Conservation (phyloP, 2,113 vertebrate genomes). For the Cochlearius cochlearius region DNA sequence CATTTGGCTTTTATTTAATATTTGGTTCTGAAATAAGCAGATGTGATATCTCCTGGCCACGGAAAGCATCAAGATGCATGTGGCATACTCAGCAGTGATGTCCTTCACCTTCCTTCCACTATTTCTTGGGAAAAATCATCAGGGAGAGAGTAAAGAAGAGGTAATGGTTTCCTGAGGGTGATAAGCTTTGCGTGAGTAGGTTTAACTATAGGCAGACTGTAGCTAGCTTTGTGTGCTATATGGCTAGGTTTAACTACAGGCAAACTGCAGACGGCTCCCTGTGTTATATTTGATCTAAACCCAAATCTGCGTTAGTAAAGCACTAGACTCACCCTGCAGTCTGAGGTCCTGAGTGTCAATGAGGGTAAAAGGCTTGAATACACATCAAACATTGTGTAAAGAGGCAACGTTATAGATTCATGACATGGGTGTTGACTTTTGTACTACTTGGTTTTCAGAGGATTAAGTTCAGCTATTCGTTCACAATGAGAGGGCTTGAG, state of each 20-base stretch:
- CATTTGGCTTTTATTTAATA: neutral
- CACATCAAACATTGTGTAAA: neutral
- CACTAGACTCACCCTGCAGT: neutral
- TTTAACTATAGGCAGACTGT: neutral
- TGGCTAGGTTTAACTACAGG: neutral
- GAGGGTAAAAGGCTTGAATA: constrained; percentile 11
- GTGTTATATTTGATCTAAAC: neutral
- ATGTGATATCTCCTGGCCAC: neutral
- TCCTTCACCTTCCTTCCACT: neutral
- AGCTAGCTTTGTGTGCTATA: neutral
- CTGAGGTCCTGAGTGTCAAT: neutral
- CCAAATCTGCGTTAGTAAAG: neutral
- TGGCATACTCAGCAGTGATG: neutral
- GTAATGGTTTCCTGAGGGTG: neutral
- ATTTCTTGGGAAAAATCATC: neutral
- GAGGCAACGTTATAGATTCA: neutral
- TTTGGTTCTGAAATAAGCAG: neutral
- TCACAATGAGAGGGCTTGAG: neutral
- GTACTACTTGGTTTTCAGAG: constrained; percentile 14
- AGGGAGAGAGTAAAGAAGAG: neutral
- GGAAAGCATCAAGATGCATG: neutral
- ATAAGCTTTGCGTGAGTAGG: neutral
- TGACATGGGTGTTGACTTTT: neutral
- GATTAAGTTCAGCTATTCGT: constrained; percentile 11
- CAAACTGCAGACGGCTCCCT: neutral